These are phyloP conservation scores for Biston betularia DNA, from an alignment of 2,888 invertebrate genomes.

Conservation along the genomic window DNA sequence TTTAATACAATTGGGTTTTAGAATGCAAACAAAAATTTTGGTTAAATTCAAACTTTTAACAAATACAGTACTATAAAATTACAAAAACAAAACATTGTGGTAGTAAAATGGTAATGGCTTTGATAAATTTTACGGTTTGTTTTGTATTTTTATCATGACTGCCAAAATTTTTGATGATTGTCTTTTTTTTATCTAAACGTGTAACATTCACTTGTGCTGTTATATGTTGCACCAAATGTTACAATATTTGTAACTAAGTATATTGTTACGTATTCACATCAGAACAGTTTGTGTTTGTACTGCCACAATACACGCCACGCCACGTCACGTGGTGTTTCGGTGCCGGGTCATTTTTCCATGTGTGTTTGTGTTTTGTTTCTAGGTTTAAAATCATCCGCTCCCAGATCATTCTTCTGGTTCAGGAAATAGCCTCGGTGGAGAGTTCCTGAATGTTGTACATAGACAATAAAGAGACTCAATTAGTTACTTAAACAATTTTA, in stretches of 20 bases:
- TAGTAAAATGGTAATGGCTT: neutral
- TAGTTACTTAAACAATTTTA: slow-evolving; percentile 79
- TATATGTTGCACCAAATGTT: slow-evolving; percentile 44
- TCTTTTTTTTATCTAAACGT: slow-evolving; percentile 10
- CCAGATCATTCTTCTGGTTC: slow-evolving; percentile 86
- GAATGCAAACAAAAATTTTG: slow-evolving; percentile 27
- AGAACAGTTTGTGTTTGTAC: slow-evolving; percentile 28
- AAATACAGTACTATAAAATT: neutral
- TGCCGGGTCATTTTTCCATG: slow-evolving; percentile 70
- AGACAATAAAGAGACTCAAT: slow-evolving; percentile 83
- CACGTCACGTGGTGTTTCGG: slow-evolving; percentile 51
- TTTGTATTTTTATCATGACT: neutral
- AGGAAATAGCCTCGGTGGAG: slow-evolving; percentile 81
- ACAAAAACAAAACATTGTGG: no score
- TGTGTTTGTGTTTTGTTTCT: slow-evolving; percentile 83
- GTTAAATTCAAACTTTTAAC: neutral
- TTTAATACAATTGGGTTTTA: slow-evolving; percentile 13
- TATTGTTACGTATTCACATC: slow-evolving; percentile 40
- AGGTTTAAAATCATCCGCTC: slow-evolving; percentile 86
- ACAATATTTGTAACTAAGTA: slow-evolving; percentile 37
- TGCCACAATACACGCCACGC: slow-evolving; percentile 22
- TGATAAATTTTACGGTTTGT: neutral
- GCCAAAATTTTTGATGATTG: slow-evolving; percentile 34
- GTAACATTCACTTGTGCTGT: slow-evolving; percentile 40
- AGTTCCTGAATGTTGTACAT: slow-evolving; percentile 83